A percentile compares a stretch with the other conserved stretches of the same genome.
Conservation (phyloP, 30 jellyfish, hydroid and myxozoan genomes). For the Hydra vulgaris region DNA sequence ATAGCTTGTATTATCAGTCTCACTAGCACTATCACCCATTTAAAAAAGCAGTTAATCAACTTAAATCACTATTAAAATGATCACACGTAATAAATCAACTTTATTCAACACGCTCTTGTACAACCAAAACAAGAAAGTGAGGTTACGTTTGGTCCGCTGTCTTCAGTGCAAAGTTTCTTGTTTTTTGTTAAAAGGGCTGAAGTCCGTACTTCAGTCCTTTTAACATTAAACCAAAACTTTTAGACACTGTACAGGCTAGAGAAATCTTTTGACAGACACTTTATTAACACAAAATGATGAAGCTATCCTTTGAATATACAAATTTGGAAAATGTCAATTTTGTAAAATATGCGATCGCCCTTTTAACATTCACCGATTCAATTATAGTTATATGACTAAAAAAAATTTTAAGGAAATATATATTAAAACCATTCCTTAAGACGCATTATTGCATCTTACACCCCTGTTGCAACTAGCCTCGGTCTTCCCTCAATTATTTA, state of each 20-base stretch:
- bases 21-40: not conserved
- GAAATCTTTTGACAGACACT: not conserved
- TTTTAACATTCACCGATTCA: not conserved
- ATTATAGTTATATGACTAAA: no score
- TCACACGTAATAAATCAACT: not conserved
- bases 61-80: not conserved
- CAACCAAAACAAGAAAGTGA: not conserved
- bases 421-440: no score
- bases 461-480: no score
- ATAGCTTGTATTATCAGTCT: not conserved
- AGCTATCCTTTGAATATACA: not conserved
- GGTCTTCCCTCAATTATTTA: no score
- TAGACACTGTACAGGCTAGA: not conserved
- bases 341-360: not conserved
- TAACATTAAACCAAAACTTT: not conserved
- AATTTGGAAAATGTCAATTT: not conserved
- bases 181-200: not conserved
- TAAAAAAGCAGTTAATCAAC: not conserved
- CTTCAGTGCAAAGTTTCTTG: not conserved
- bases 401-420: no score
- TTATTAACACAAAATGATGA: not conserved
- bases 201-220: not conserved
- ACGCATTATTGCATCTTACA: no score
- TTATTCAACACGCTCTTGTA: not conserved
- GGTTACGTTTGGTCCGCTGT: not conserved